These are phyloP conservation scores for Umimayanthus kanabou DNA, from an alignment of 92 coral and sea anemone genomes.

Conservation along the genomic window DNA sequence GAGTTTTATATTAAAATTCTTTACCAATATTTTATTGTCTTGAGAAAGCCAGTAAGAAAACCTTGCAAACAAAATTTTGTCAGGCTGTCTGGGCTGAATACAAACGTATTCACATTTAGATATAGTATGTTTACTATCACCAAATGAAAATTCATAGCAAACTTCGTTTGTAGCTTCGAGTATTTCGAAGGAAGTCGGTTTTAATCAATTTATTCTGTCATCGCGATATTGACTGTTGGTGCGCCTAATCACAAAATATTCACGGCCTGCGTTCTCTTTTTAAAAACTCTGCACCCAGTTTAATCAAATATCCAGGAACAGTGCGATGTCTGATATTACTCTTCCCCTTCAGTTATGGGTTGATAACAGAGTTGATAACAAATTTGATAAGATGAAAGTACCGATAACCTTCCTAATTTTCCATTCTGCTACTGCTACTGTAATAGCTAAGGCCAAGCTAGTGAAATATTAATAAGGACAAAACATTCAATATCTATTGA, in stretches of 20 bases:
- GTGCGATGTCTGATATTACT: background rate
- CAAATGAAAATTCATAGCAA: background rate
- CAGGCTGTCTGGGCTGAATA: background rate
- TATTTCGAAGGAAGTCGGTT: background rate
- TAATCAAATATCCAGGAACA: background rate
- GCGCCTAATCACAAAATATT: background rate
- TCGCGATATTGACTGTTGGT: background rate
- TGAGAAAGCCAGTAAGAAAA: background rate
- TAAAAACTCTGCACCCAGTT: background rate
- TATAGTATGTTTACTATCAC: background rate
- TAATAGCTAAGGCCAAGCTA: background rate
- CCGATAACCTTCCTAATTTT: constrained; percentile 4
- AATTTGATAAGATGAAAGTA: background rate
- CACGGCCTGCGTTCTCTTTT: background rate
- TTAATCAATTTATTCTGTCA: background rate
- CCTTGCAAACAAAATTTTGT: background rate
- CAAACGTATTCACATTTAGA: background rate
- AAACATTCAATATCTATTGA: no score
- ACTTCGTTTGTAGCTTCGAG: background rate
- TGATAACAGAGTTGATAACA: background rate
- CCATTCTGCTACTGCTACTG: background rate
- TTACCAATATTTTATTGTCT: background rate
- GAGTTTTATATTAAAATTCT: no score
- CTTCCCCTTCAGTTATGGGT: background rate
- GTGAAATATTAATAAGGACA: background rate